Base-by-base conservation (phyloP, 2,888 invertebrate species). In the Ophonus ardosiacus region DNA sequence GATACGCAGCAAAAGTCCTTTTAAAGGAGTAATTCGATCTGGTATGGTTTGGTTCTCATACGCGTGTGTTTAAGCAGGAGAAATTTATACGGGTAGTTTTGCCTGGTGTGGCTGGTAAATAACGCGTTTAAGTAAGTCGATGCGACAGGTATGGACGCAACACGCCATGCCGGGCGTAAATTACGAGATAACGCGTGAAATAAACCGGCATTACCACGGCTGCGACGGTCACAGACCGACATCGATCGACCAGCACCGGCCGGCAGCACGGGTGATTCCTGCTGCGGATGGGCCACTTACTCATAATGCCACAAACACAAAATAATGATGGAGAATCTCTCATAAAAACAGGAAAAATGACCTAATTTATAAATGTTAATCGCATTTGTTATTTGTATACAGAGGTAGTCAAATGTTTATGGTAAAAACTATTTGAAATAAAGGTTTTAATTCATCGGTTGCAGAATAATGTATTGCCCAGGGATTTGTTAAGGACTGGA, bases 141-240 rank as follows among this genome's bases (percentile, higher is more conserved):
- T 85, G 87, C 88, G 88, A 89, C 88, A 89, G 88, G 88, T 88
- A 89, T 88, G 87, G 88, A 88, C 89, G 71, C 40, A 17, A 87
- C 89, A 89, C 88, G 89, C 89, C 87, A 89, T 80, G 57, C 82
- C 71, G 57, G 76, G 51, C 65, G 83, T 84, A 84, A 84, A 84
- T 84, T 63, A 84, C 78, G 78, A 63, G 84, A 84, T 84, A 84
- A 84, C 84, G 68, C 61, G 68, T 76, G 38, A 83, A 89, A 88
- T 80, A 87, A 87, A 85, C 86, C 85, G 51, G 78, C 18, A 85
- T 81, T 71, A 82, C 15, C 76, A 31, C 81, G 63, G 13, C 24
- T 7, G 21, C 56, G 51, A 21, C 68, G 68, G 68, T 38, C 38
- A 15, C 38, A 31, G 31, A 68, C 38, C 68, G 7, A 15, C 56